phyloP scores from a whole-genome alignment of 2,888 invertebrate genomes.

The Agrypnus murinus region DNA sequence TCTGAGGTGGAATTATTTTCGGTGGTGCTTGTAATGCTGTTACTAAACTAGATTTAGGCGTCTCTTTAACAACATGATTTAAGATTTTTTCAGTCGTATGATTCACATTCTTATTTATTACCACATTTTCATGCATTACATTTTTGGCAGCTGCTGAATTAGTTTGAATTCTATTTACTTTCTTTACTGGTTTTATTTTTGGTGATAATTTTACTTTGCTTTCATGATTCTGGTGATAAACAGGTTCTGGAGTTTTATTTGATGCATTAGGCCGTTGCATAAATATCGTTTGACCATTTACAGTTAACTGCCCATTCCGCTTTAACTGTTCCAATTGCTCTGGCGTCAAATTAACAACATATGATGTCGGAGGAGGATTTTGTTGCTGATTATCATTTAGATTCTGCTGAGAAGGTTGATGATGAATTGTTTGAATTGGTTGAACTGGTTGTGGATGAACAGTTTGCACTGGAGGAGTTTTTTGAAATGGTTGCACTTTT shows the following conservation, averaged over 20 bases:
- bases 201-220: conserved; percentile 66
- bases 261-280: conserved; percentile 67
- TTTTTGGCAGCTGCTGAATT: conserved; percentile 39
- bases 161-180: conserved; percentile 56
- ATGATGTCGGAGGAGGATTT: conserved; percentile 65
- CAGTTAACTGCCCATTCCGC: conserved; percentile 69
- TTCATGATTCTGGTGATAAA: conserved; percentile 56
- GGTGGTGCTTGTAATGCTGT: conserved; percentile 62
- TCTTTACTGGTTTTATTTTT: conserved; percentile 68
- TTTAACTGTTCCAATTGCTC: conserved; percentile 70
- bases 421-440: conserved; percentile 63
- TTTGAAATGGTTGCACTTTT: conserved; percentile 68
- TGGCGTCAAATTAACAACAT: conserved; percentile 70
- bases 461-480: conserved; percentile 68
- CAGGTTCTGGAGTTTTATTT: conserved; percentile 39
- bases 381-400: conserved; percentile 55
- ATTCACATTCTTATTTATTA: conserved; percentile 36
- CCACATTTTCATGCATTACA: conserved; percentile 42
- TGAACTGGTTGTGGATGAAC: conserved; percentile 67
- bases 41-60: conserved; percentile 56
- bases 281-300: conserved; percentile 71
- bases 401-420: conserved; percentile 54
- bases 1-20: conserved; percentile 63
- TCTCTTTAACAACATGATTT: conserved; percentile 56
- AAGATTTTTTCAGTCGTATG: conserved; percentile 56